phyloP scores from a whole-genome alignment of 23 tunicate species.

The Trididemnum miniatum region DNA sequence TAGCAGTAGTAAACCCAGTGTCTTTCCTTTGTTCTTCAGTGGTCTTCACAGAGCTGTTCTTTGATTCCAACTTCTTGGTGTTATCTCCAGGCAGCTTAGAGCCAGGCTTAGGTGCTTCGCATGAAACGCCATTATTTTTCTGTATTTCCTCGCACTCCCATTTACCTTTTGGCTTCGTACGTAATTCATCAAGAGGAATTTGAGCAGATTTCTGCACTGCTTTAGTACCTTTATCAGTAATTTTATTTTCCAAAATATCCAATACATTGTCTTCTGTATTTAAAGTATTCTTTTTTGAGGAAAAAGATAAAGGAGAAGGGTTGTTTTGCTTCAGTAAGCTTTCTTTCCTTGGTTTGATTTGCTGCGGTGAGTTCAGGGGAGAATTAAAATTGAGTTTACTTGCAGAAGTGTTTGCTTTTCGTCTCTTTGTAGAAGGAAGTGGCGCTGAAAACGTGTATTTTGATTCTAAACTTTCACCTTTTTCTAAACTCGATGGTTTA shows the following conservation, averaged over 20 bases:
- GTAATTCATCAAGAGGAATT: slow-evolving; percentile 7
- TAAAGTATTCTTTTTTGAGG: background rate
- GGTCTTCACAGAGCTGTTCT: too few species aligned
- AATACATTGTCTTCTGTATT: slow-evolving; percentile 2
- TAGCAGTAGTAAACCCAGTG: too few species aligned
- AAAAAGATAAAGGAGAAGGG: background rate
- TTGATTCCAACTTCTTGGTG: too few species aligned
- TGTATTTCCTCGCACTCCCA: too few species aligned
- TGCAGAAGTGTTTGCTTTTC: background rate
- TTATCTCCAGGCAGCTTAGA: too few species aligned
- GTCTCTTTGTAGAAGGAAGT: background rate
- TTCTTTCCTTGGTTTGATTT: background rate
- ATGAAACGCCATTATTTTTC: too few species aligned
- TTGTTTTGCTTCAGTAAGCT: background rate
- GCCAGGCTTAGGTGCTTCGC: too few species aligned
- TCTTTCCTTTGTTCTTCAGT: too few species aligned
- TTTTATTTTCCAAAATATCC: slow-evolving; percentile 7
- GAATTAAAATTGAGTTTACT: background rate
- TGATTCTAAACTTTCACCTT: background rate
- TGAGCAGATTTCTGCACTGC: background rate
- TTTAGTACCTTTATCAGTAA: background rate
- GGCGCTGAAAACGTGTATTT: slow-evolving; percentile 21
- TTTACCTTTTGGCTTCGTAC: background rate
- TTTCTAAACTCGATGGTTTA: background rate
- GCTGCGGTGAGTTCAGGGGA: background rate